phyloP scores from a whole-genome alignment of 2,797 vertebrate genomes.

The Manis javanica region DNA sequence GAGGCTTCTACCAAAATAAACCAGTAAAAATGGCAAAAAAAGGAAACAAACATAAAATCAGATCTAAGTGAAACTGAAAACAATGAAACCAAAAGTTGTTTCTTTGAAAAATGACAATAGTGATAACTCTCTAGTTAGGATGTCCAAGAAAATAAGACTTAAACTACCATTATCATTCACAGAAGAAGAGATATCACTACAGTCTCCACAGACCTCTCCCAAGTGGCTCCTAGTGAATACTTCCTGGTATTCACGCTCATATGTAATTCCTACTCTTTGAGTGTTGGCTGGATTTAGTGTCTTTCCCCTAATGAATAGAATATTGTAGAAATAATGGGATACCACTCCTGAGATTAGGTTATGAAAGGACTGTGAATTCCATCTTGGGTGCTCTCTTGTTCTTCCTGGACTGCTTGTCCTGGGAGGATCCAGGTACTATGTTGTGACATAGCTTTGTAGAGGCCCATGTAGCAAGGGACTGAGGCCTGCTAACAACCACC shows the following conservation, averaged over 20 bases:
- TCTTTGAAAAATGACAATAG: not conserved
- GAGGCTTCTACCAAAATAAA: not conserved
- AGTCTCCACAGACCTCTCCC: not conserved
- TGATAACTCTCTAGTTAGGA: not conserved
- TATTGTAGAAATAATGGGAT: not conserved
- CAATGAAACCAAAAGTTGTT: not conserved
- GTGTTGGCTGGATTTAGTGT: not conserved
- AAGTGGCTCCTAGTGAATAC: not conserved
- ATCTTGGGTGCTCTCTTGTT: not conserved
- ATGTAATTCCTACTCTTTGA: not conserved
- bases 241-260: not conserved
- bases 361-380: not conserved
- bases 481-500: not conserved
- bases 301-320: not conserved
- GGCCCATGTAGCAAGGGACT: not conserved
- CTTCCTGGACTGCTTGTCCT: not conserved
- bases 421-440: not conserved
- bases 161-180: not conserved
- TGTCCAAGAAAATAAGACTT: not conserved
- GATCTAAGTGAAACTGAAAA: not conserved
- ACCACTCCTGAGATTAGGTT: not conserved
- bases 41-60: not conserved
- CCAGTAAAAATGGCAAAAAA: not conserved
- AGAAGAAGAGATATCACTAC: not conserved
- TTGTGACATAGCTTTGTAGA: not conserved